These are phyloP conservation scores for Neria commutata DNA, from an alignment of 2,888 invertebrate genomes.

Conservation along the genomic window DNA sequence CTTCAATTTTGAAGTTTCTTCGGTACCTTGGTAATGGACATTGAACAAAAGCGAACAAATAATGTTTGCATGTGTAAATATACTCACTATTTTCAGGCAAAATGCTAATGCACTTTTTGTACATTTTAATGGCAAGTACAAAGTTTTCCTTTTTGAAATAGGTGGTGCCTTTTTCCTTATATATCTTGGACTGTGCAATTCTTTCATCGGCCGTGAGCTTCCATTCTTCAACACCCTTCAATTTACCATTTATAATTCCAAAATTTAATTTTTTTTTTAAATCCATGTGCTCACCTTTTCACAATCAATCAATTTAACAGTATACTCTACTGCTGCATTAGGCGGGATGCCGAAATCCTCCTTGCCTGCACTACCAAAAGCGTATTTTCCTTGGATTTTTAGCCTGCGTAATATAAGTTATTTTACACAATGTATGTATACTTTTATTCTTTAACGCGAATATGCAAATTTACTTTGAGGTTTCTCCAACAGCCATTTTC, in stretches of 20 bases:
- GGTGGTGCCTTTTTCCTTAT: constrained; percentile 89
- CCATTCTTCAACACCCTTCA: constrained; percentile 79
- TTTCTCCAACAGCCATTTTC: constrained; percentile 82
- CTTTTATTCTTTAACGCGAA: too few relatives aligned
- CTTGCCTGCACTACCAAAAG: constrained; percentile 77
- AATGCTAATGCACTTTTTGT: constrained; percentile 70
- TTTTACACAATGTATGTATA: background rate
- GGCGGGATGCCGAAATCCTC: constrained; percentile 76
- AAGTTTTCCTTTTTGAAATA: constrained; percentile 85
- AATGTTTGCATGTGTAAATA: background rate
- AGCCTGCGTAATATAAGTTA: constrained; percentile 57
- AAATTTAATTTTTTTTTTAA: background rate
- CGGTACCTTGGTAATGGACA: constrained; percentile 54
- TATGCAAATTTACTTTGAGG: constrained; percentile 64
- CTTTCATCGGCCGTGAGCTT: constrained; percentile 79
- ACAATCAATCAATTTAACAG: constrained; percentile 80
- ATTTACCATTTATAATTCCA: background rate
- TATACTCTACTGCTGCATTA: constrained; percentile 79
- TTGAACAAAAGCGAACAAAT: constrained; percentile 3
- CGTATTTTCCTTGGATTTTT: constrained; percentile 77
- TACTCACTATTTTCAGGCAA: constrained; percentile 43
- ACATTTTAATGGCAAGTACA: constrained; percentile 82
- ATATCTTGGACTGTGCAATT: constrained; percentile 78
- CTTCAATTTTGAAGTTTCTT: constrained; percentile 65
- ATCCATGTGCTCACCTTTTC: constrained; percentile 70